phyloP scores from a whole-genome alignment of 2,113 vertebrate genomes.

The Oryzias celebensis region DNA sequence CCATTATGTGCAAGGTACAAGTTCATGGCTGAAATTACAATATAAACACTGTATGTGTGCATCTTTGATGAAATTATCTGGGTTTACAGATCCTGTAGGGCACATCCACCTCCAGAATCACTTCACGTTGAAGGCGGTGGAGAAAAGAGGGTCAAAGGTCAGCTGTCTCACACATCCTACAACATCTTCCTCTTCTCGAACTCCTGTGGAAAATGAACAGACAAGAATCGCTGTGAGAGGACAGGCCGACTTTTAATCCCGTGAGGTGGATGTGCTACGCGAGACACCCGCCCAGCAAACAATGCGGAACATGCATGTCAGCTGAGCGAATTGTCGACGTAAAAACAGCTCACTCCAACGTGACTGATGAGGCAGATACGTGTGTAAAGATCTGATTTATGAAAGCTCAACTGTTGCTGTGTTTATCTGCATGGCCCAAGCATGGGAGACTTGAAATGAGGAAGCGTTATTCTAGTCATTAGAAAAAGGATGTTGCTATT shows the following conservation, averaged over 20 bases:
- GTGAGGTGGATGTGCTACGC: slow-evolving; percentile 46
- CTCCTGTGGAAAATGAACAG: slow-evolving; percentile 68
- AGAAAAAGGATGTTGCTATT: slow-evolving; percentile 66
- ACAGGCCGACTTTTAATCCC: slow-evolving; percentile 56
- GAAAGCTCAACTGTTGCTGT: slow-evolving; percentile 24
- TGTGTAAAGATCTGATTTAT: slow-evolving; percentile 44
- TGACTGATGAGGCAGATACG: slow-evolving; percentile 33
- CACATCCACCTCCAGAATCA: slow-evolving; percentile 51
- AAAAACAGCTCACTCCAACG: slow-evolving; percentile 49
- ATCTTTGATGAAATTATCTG: slow-evolving; percentile 31
- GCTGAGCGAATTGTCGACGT: slow-evolving; percentile 38
- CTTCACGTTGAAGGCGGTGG: slow-evolving; percentile 29
- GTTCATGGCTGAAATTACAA: slow-evolving; percentile 63
- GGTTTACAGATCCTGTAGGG: slow-evolving; percentile 33
- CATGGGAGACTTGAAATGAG: slow-evolving; percentile 59
- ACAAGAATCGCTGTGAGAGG: slow-evolving; percentile 22
- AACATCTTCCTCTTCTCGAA: slow-evolving; percentile 84
- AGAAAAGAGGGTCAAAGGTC: slow-evolving; percentile 25
- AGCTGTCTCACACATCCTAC: slow-evolving; percentile 54
- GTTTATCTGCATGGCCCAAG: slow-evolving; percentile 51
- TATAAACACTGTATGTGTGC: slow-evolving; percentile 56
- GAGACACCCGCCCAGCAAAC: slow-evolving; percentile 16
- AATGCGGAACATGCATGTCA: slow-evolving; percentile 19
- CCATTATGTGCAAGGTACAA: slow-evolving; percentile 60
- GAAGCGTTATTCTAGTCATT: slow-evolving; percentile 60